Evolutionary conservation across 2,888 invertebrate species (phyloP).

Genomic region (Sinohyriopsis cumingii): DNA sequence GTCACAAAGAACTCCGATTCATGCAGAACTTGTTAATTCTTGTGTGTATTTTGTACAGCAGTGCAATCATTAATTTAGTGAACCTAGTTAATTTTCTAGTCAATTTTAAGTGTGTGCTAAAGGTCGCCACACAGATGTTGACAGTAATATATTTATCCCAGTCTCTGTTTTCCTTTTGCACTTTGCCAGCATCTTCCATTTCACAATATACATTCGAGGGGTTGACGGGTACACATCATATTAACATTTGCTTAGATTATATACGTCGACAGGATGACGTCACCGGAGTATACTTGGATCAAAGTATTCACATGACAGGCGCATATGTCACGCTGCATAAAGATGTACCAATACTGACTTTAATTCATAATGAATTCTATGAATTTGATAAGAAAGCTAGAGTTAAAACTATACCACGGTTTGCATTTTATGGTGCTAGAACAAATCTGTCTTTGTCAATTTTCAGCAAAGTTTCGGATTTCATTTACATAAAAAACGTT

Average conservation of each 20-base stretch:
- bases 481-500: conserved; percentile 40
- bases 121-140: too few species aligned
- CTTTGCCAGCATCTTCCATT: too few species aligned
- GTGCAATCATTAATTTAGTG: conserved; percentile 7
- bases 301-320: conserved; percentile 38
- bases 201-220: conserved; percentile 27
- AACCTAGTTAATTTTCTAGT: too few species aligned
- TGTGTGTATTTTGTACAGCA: conserved; percentile 29
- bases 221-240: conserved; percentile 27
- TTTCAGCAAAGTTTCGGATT: conserved; percentile 40
- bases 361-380: conserved; percentile 42
- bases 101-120: too few species aligned
- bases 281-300: conserved; percentile 49
- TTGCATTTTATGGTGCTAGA: too few species aligned
- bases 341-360: conserved; percentile 38
- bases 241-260: conserved; percentile 42
- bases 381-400: conserved; percentile 23
- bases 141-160: too few species aligned
- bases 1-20: conserved; percentile 54
- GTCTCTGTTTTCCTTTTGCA: too few species aligned
- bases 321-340: conserved; percentile 39
- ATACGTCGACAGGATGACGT: conserved; percentile 41
- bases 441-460: conserved; percentile 12
- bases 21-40: conserved; percentile 44
- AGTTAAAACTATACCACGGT: too few species aligned